Evolutionary conservation across 2,113 vertebrate genomes (phyloP), one percentile per base, ranked within the genome.

Genomic region (Calidris pugnax): DNA sequence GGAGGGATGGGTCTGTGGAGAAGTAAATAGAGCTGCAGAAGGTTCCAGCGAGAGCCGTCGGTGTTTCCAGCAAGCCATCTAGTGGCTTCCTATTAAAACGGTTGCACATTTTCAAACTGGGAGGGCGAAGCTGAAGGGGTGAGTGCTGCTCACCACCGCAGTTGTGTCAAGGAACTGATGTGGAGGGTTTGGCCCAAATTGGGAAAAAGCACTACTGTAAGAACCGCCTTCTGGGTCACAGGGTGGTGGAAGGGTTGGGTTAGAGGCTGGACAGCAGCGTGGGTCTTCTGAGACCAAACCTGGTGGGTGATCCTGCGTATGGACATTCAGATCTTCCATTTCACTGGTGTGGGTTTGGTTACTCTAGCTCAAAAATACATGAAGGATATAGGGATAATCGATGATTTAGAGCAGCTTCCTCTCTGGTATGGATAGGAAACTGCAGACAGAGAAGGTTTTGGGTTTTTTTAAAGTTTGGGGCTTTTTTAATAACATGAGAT

Each of bases 51-150:
- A 81, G 94, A 93, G 91, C 50, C 0, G 0, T 48, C 5, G 6
- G 66, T 0, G 77, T 85, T 97, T 96, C 86, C 97, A 95, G 96
- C 93, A 97, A 97, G 96, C 96, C 96, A 95, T 89, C 96, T 97
- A 95, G 94, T 94, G 96, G 97, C 87, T 96, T 93, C 67, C 89
- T 85, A 0, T 73, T 85, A 73, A 79, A 96, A 82, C 4, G 12
- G 32, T 92, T 90, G 56, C 30, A 2, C 1, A 24, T 53, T 86
- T 88, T 86, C 32, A 56, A 43, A 13, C 11, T 85, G 69, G 83
- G 92, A 47, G 62, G 39, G 64, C 1, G 7, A 57, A 59, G 43
- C 73, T 60, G 48, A 30, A 68, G 62, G 15, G 4, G 3, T 1
- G 57, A 41, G 39, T 14, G 83, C 39, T 74, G 48, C 66, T 83